Evolutionary conservation across 2,888 invertebrate species (phyloP).

Genomic region (Psylliodes chrysocephalus): DNA sequence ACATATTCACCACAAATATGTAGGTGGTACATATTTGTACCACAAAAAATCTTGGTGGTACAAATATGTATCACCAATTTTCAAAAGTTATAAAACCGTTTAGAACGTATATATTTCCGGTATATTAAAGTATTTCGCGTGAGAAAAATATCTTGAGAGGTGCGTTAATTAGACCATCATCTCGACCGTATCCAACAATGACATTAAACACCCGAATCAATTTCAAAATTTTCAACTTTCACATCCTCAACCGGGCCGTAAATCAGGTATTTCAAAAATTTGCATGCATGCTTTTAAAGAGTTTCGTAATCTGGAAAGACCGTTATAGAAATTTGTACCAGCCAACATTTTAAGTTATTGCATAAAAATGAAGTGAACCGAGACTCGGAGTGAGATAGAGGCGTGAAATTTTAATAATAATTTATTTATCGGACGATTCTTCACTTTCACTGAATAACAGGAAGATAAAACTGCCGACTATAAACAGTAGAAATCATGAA

Average conservation of each 20-base stretch:
- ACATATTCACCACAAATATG: too few relatives aligned
- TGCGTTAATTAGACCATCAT: too few relatives aligned
- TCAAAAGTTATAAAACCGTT: too few relatives aligned
- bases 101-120: too few relatives aligned
- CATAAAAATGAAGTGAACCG: conserved; percentile 36
- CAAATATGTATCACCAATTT: too few relatives aligned
- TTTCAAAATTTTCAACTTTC: conserved; percentile 20
- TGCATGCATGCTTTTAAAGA: conserved; percentile 18
- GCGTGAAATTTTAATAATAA: conserved; percentile 32
- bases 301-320: conserved; percentile 29
- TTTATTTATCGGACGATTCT: conserved; percentile 25
- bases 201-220: too few relatives aligned
- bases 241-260: conserved; percentile 11
- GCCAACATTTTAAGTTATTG: conserved; percentile 21
- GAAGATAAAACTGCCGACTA: conserved; percentile 16
- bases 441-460: conserved; percentile 31
- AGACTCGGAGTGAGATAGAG: conserved; percentile 19
- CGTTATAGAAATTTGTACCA: conserved; percentile 19
- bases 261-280: conserved; percentile 16
- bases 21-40: too few relatives aligned
- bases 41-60: too few relatives aligned
- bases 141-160: too few relatives aligned
- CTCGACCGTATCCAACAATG: too few relatives aligned
- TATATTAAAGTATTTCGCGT: too few relatives aligned
- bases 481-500: conserved; percentile 9